Evolutionary conservation across 1,140 invertebrate genomes (phyloP).

Genomic region (Drosophila tsacasi): DNA sequence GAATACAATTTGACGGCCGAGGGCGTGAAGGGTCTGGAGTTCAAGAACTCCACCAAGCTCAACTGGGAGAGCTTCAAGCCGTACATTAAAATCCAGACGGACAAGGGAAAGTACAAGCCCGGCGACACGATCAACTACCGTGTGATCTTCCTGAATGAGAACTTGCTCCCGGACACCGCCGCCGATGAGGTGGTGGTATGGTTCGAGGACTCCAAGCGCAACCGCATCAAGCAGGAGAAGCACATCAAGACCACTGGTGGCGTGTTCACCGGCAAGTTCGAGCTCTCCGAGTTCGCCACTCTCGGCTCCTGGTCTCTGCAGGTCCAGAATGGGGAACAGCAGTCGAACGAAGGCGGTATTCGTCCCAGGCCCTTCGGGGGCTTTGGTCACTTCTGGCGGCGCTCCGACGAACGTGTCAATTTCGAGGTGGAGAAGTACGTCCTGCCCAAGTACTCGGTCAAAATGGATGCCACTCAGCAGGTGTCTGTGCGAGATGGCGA

Average conservation of each 20-base stretch:
- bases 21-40: conserved; percentile 92
- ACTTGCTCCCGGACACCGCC: conserved; percentile 90
- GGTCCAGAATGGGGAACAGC: conserved; percentile 48
- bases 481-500: conserved; percentile 93
- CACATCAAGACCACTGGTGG: conserved; percentile 90
- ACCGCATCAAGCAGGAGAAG: conserved; percentile 91
- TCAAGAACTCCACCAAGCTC: conserved; percentile 96
- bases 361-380: conserved; percentile 8
- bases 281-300: conserved; percentile 92
- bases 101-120: conserved; percentile 97
- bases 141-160: conserved; percentile 92
- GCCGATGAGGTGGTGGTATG: conserved; percentile 87
- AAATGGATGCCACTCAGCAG: conserved; percentile 92
- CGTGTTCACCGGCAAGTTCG: conserved; percentile 90
- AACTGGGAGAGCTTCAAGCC: conserved; percentile 91
- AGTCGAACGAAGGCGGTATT: neutral
- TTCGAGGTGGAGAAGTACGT: conserved; percentile 92
- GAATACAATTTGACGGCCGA: conserved; percentile 91
- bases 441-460: conserved; percentile 95
- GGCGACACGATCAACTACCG: conserved; percentile 94
- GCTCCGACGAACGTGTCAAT: conserved; percentile 54
- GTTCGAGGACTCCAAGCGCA: conserved; percentile 75
- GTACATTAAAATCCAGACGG: conserved; percentile 94
- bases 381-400: conserved; percentile 12
- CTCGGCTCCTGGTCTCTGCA: conserved; percentile 93